Percentiles rank a stretch among this genome's conserved stretches.
Conservation (phyloP, 2,113 vertebrate genomes). For the Peromyscus polionotus region DNA sequence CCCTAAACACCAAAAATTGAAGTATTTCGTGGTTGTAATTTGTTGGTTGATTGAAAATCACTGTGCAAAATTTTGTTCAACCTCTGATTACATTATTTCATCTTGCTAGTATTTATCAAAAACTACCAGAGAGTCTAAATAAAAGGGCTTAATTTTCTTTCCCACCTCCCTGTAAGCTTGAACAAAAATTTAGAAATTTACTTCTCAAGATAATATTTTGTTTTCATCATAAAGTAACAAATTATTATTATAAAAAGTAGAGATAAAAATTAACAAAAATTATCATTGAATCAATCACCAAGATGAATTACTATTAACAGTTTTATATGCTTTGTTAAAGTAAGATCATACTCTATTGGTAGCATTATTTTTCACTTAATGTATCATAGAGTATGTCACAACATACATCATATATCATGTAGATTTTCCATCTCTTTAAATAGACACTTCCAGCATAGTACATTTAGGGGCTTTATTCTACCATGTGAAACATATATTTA, state of each 20-base stretch:
- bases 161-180: background rate
- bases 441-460: background rate
- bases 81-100: slow-evolving; percentile 78
- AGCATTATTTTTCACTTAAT: slow-evolving; percentile 6
- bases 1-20: slow-evolving; percentile 34
- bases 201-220: background rate
- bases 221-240: slow-evolving; percentile 21
- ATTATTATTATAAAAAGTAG: slow-evolving; percentile 39
- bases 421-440: background rate
- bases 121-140: background rate
- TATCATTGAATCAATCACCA: background rate
- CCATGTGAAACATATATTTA: background rate
- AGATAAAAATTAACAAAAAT: slow-evolving; percentile 18
- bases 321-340: background rate
- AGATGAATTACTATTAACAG: background rate
- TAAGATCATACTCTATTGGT: background rate
- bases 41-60: slow-evolving; percentile 59
- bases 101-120: slow-evolving; percentile 57
- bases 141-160: slow-evolving; percentile 1
- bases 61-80: slow-evolving; percentile 60
- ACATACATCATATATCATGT: background rate
- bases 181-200: slow-evolving; percentile 3
- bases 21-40: slow-evolving; percentile 53
- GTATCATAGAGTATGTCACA: background rate
- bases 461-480: background rate